These are phyloP conservation scores for Erethizon dorsatum DNA, from an alignment of 2,797 vertebrate genomes.

Conservation along the genomic window DNA sequence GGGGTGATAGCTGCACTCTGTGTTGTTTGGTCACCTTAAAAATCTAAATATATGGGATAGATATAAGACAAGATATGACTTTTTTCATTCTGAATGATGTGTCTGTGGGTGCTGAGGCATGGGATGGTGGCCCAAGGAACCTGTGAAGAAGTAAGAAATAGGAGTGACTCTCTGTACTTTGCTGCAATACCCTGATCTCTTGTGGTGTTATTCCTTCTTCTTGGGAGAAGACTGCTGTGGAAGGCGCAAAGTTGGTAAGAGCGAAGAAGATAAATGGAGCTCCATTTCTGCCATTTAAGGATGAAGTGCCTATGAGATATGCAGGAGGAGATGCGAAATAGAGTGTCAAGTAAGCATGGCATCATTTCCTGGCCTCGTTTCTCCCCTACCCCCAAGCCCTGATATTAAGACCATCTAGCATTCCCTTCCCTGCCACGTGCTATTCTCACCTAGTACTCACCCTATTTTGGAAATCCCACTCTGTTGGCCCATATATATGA, in stretches of 20 bases:
- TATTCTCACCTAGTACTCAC: neutral
- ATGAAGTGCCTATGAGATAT: neutral
- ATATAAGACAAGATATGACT: neutral
- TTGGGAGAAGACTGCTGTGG: neutral
- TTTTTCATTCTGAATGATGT: neutral
- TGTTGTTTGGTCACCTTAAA: neutral
- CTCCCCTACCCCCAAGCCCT: rapidly evolving
- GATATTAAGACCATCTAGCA: no score
- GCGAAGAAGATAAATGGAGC: neutral
- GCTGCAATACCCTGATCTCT: neutral
- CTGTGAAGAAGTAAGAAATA: neutral
- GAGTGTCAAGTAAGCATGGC: neutral
- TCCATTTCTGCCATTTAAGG: neutral
- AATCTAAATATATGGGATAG: neutral
- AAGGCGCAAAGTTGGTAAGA: neutral
- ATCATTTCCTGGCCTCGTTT: neutral
- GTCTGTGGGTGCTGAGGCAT: neutral
- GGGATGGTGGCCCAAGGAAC: neutral
- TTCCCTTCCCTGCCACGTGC: neutral
- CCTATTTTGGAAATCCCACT: neutral
- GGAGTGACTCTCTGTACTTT: neutral
- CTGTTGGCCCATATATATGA: neutral
- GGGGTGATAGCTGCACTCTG: neutral
- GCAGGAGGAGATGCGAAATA: neutral
- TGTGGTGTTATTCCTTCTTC: neutral